Conservation (phyloP, 2,113 vertebrate genomes). For the Anoplopoma fimbria region DNA sequence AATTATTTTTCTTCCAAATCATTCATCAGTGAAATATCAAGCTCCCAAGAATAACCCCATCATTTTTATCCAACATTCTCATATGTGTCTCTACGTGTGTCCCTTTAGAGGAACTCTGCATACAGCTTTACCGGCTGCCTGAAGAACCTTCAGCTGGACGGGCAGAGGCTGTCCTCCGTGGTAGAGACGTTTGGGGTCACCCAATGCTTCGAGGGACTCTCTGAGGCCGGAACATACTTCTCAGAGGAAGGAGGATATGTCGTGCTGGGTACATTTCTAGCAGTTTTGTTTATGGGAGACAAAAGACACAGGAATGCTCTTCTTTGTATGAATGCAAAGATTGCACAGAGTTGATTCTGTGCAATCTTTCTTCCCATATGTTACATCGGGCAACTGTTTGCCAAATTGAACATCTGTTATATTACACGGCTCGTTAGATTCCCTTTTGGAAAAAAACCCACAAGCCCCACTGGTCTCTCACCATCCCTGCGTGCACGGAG, state of each 20-base stretch:
- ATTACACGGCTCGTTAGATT: slow-evolving; percentile 40
- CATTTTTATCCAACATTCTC: neutral
- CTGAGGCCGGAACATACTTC: slow-evolving; percentile 93
- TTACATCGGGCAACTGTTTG: slow-evolving; percentile 18
- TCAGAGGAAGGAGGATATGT: slow-evolving; percentile 94
- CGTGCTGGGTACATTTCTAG: slow-evolving; percentile 86
- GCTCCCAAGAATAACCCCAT: neutral
- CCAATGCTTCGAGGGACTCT: slow-evolving; percentile 91
- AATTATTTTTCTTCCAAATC: neutral
- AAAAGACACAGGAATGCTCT: neutral
- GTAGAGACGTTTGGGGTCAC: slow-evolving; percentile 91
- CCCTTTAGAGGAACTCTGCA: slow-evolving; percentile 87
- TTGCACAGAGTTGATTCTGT: neutral
- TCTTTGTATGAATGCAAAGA: neutral
- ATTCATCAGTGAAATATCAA: neutral
- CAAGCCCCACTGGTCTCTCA: slow-evolving; percentile 12
- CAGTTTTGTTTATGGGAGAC: neutral
- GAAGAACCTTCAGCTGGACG: slow-evolving; percentile 90
- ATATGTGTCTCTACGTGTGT: neutral
- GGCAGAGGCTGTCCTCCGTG: slow-evolving; percentile 82
- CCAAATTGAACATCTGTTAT: slow-evolving; percentile 43
- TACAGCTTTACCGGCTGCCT: slow-evolving; percentile 94
- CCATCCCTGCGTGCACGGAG: neutral
- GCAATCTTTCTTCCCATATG: neutral
- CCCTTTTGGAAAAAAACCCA: slow-evolving; percentile 13